Evolutionary conservation across 1,140 invertebrate genomes (phyloP).

Genomic region (Drosophila arizonae): DNA sequence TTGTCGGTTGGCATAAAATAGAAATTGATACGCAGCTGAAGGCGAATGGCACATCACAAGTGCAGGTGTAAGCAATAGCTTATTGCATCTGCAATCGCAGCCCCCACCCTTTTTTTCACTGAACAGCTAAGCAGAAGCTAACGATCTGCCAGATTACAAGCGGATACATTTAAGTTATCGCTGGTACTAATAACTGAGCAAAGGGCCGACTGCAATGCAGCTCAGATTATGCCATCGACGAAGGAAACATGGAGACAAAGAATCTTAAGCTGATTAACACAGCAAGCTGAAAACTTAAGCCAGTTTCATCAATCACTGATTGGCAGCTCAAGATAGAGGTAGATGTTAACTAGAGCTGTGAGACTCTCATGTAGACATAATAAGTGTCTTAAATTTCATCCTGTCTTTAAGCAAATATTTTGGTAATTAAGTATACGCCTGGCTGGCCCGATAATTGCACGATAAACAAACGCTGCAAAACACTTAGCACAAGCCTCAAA

Average conservation of each 20-base stretch:
- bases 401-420: slow-evolving; percentile 23
- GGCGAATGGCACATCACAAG: slow-evolving; percentile 23
- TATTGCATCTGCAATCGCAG: slow-evolving; percentile 23
- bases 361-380: background rate
- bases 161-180: slow-evolving; percentile 13
- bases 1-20: slow-evolving; percentile 36
- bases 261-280: background rate
- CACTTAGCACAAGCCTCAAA: slow-evolving; percentile 62
- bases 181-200: slow-evolving; percentile 18
- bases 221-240: background rate
- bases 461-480: slow-evolving; percentile 72
- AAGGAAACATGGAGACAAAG: background rate
- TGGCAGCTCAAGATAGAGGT: background rate
- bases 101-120: background rate
- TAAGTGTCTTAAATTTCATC: background rate
- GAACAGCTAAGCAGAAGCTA: background rate
- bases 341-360: background rate
- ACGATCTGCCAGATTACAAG: slow-evolving; percentile 16
- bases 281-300: background rate
- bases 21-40: slow-evolving; percentile 40
- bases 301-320: background rate
- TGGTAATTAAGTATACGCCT: slow-evolving; percentile 30
- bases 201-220: background rate
- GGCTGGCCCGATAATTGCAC: slow-evolving; percentile 54
- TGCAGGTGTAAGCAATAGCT: slow-evolving; percentile 29